These are phyloP conservation scores for Andrena hattorfiana DNA, from an alignment of 2,888 invertebrate genomes.

Conservation along the genomic window DNA sequence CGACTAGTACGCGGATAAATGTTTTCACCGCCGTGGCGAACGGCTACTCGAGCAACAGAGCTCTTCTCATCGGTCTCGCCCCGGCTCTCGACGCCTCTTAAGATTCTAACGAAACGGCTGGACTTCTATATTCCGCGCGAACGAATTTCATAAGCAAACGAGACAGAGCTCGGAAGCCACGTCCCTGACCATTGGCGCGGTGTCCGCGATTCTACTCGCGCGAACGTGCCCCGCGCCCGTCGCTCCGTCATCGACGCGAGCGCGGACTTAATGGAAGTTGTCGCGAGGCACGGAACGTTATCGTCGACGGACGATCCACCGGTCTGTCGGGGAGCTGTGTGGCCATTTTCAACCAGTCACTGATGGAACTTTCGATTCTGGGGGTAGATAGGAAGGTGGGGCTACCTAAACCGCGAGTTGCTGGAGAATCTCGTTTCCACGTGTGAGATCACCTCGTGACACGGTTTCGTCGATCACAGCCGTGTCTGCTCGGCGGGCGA, in stretches of 20 bases:
- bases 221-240: slow-evolving; percentile 22
- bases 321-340: background rate
- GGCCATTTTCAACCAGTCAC: background rate
- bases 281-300: slow-evolving; percentile 20
- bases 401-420: background rate
- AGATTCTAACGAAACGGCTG: slow-evolving; percentile 14
- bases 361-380: background rate
- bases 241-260: slow-evolving; percentile 50
- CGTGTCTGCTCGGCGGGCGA: slow-evolving; percentile 4
- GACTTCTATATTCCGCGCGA: background rate
- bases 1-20: slow-evolving; percentile 28
- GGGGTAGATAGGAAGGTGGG: background rate
- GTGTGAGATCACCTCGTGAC: background rate
- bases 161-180: background rate
- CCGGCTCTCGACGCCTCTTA: background rate
- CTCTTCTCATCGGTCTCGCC: background rate
- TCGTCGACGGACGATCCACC: background rate
- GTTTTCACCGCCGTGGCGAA: slow-evolving; percentile 17
- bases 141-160: slow-evolving; percentile 16
- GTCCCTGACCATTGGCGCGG: slow-evolving; percentile 43
- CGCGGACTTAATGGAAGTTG: slow-evolving; percentile 59
- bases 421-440: background rate
- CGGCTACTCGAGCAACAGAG: background rate
- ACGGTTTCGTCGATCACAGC: slow-evolving; percentile 13
- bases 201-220: slow-evolving; percentile 38